phyloP scores from a whole-genome alignment of 2,113 vertebrate species.

The Calidris pygmaea region DNA sequence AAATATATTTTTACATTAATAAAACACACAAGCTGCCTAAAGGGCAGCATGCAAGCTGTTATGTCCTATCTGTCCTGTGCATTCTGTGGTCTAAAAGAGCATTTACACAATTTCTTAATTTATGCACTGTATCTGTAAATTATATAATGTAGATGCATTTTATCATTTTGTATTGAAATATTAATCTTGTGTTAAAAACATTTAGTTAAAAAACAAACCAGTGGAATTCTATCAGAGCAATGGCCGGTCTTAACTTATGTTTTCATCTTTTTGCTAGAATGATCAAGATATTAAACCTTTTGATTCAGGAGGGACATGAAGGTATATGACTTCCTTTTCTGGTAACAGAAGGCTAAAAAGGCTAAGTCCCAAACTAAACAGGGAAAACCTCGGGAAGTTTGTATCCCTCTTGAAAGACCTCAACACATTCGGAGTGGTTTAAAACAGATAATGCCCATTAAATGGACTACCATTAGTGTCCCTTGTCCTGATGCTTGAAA shows the following conservation, averaged over 20 bases:
- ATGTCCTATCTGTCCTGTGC: neutral
- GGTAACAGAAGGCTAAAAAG: neutral
- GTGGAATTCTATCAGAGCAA: neutral
- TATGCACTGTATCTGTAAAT: neutral
- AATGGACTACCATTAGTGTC: neutral
- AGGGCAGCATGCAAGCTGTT: neutral
- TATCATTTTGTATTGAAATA: neutral
- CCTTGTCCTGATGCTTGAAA: neutral
- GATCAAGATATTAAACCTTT: neutral
- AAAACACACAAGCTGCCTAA: neutral
- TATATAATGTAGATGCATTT: neutral
- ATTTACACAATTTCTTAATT: neutral
- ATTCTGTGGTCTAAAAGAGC: neutral
- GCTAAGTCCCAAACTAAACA: neutral
- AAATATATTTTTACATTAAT: neutral
- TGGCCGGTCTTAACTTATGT: neutral
- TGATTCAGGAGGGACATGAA: neutral
- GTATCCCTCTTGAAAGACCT: neutral
- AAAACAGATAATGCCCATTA: neutral
- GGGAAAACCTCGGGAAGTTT: neutral
- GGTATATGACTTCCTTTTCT: neutral
- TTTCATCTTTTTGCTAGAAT: neutral
- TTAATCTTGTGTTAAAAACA: neutral
- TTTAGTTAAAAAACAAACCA: neutral
- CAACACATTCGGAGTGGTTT: neutral